These are phyloP conservation scores for Hemaris fuciformis DNA, from an alignment of 2,888 invertebrate species.

Conservation along the genomic window DNA sequence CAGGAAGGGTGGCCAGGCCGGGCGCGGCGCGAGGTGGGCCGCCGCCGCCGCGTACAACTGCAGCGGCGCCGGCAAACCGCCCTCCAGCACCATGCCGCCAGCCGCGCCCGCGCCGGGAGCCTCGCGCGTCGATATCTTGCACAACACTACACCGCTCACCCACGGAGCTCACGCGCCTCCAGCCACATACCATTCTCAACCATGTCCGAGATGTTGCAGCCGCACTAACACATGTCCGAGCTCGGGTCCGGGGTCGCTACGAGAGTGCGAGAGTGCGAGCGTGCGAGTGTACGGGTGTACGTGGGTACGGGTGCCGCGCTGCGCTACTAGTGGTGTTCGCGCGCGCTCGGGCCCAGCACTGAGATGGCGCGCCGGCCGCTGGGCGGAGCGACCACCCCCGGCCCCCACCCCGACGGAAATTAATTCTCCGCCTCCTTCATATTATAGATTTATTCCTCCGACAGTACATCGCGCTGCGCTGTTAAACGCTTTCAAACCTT, in stretches of 20 bases:
- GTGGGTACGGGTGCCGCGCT: conserved; percentile 20
- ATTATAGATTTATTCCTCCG: conserved; percentile 80
- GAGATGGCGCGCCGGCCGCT: conserved; percentile 69
- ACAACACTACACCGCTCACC: conserved; percentile 48
- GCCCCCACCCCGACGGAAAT: conserved; percentile 65
- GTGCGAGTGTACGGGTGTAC: conserved; percentile 30
- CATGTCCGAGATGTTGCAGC: no score
- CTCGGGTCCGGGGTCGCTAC: not conserved
- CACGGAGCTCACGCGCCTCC: conserved; percentile 21
- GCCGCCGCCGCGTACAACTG: conserved; percentile 87
- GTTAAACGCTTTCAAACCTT: conserved; percentile 77
- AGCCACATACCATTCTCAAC: conserved; percentile 45
- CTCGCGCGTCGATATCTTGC: conserved; percentile 45
- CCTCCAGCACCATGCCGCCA: conserved; percentile 84
- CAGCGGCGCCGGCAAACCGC: conserved; percentile 86
- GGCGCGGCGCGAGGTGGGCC: conserved; percentile 80
- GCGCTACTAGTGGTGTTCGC: conserved; percentile 37
- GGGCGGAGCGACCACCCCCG: conserved; percentile 66
- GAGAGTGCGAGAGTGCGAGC: not conserved
- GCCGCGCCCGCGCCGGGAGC: conserved; percentile 48
- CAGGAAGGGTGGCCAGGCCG: conserved; percentile 83
- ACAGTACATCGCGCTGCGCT: conserved; percentile 54
- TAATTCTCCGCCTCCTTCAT: conserved; percentile 79
- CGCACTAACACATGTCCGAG: conserved; percentile 19
- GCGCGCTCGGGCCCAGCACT: conserved; percentile 55